phyloP scores from a whole-genome alignment of 2,888 invertebrate species.

The Augochlorella aurata region DNA sequence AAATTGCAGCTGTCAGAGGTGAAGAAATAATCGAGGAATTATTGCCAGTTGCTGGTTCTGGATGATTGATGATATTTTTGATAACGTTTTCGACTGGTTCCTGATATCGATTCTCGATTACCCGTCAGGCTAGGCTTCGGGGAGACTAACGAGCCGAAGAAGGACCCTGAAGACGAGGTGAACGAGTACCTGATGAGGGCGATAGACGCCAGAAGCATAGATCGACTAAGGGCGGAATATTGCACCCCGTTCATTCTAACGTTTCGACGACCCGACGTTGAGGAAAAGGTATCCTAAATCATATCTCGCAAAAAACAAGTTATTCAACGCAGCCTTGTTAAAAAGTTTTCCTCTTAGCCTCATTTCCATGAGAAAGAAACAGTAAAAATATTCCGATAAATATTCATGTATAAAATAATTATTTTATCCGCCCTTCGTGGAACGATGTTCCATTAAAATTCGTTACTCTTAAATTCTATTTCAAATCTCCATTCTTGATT shows the following conservation, averaged over 20 bases:
- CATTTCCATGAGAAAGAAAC: neutral
- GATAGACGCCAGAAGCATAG: conserved; percentile 96
- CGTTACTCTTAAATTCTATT: too few relatives aligned
- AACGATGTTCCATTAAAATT: neutral
- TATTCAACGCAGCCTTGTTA: neutral
- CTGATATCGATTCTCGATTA: conserved; percentile 8
- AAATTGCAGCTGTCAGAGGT: neutral
- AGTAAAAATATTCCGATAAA: neutral
- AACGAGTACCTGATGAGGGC: conserved; percentile 98
- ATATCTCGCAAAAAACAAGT: neutral
- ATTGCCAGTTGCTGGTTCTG: neutral
- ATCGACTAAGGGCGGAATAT: conserved; percentile 93
- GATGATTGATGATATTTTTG: neutral
- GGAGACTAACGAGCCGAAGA: conserved; percentile 86
- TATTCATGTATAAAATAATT: neutral
- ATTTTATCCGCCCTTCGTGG: neutral
- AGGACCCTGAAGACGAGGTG: conserved; percentile 95
- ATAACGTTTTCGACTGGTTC: neutral
- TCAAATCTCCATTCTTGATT: too few relatives aligned
- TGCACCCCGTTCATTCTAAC: conserved; percentile 92
- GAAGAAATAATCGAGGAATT: neutral
- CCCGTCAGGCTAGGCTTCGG: conserved; percentile 87
- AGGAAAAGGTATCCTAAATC: conserved; percentile 87
- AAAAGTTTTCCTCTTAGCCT: neutral
- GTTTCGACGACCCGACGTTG: conserved; percentile 91